Evolutionary conservation across 2,888 invertebrate genomes (phyloP).

Genomic region (Cenopis cana): DNA sequence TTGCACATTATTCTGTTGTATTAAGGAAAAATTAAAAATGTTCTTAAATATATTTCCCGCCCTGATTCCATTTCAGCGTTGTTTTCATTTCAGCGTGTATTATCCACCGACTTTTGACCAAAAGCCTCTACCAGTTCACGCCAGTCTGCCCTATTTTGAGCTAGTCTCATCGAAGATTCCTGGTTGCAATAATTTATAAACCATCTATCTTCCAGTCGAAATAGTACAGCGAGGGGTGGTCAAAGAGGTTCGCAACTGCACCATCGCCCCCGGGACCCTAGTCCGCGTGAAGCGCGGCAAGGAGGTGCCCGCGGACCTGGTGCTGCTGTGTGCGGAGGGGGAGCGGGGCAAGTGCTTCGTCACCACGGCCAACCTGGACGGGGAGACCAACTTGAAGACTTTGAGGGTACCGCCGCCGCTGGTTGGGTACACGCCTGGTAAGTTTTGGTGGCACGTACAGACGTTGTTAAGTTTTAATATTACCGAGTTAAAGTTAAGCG

Average conservation of each 20-base stretch:
- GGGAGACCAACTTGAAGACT: conserved; percentile 92
- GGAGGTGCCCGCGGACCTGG: conserved; percentile 93
- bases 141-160: too few relatives aligned
- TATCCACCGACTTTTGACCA: too few relatives aligned
- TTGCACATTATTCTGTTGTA: too few relatives aligned
- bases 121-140: too few relatives aligned
- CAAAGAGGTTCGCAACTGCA: conserved; percentile 81
- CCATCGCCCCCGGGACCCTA: conserved; percentile 91
- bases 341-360: conserved; percentile 89
- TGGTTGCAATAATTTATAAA: too few relatives aligned
- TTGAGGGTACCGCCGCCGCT: conserved; percentile 75
- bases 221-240: conserved; percentile 83
- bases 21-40: too few relatives aligned
- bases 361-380: conserved; percentile 95
- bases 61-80: too few relatives aligned
- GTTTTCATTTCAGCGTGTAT: too few relatives aligned
- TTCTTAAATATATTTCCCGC: too few relatives aligned
- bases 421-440: conserved; percentile 75
- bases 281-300: conserved; percentile 89
- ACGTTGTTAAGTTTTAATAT: too few relatives aligned
- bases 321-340: conserved; percentile 89
- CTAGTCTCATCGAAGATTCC: too few relatives aligned
- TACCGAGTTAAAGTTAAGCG: too few relatives aligned
- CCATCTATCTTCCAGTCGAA: conserved; percentile 73
- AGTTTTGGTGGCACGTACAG: conserved; percentile 28